Evolutionary conservation across 1,140 invertebrate genomes (phyloP).

Genomic region (Zaprionus capensis): DNA sequence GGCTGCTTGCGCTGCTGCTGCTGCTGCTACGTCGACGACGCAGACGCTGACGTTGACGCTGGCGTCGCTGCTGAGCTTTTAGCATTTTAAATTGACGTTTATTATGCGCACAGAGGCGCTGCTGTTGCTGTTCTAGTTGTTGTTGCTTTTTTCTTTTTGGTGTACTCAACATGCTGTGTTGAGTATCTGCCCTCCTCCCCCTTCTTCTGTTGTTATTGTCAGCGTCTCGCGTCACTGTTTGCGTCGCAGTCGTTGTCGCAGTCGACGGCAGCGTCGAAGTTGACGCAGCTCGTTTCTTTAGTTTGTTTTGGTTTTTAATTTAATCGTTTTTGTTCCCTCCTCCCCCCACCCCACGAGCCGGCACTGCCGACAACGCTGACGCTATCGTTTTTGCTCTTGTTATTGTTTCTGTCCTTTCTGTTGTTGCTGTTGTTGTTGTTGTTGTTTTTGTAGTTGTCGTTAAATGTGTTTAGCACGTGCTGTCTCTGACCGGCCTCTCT

Average conservation of each 20-base stretch:
- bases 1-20: constrained; percentile 58
- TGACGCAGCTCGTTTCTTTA: constrained; percentile 70
- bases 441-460: constrained; percentile 74
- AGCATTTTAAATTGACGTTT: constrained; percentile 83
- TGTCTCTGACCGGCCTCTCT: constrained; percentile 62
- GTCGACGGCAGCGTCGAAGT: constrained; percentile 7
- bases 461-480: constrained; percentile 81
- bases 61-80: constrained; percentile 59
- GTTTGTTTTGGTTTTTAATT: constrained; percentile 82
- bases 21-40: constrained; percentile 17
- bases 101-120: constrained; percentile 64
- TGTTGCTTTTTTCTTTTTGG: constrained; percentile 47
- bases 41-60: constrained; percentile 2
- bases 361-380: constrained; percentile 15
- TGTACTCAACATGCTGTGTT: constrained; percentile 70
- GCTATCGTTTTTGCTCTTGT: constrained; percentile 7
- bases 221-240: constrained; percentile 44
- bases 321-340: constrained; percentile 75
- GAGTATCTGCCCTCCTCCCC: constrained; percentile 25
- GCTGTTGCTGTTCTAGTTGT: constrained; percentile 32
- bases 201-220: constrained; percentile 55
- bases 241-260: constrained; percentile 39
- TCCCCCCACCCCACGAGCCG: constrained; percentile 7
- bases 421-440: constrained; percentile 50
- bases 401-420: constrained; percentile 14